Conservation (phyloP, 2,113 vertebrate genomes). For the Onychostoma macrolepis region DNA sequence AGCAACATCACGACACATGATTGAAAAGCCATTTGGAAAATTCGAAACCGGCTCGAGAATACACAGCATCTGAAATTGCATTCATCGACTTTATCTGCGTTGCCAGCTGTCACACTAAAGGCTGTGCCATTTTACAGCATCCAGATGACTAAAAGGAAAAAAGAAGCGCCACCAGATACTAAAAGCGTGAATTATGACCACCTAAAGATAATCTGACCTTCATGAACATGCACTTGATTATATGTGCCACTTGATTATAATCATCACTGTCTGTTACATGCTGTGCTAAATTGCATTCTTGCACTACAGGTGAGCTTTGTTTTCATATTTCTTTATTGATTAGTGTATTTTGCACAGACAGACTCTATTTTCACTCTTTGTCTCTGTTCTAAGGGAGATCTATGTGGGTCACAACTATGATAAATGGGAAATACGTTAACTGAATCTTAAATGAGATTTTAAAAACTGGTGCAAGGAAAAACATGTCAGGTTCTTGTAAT, state of each 20-base stretch:
- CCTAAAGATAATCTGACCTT: slow-evolving; percentile 32
- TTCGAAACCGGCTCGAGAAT: background rate
- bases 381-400: background rate
- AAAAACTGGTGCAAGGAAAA: background rate
- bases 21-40: slow-evolving; percentile 22
- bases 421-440: background rate
- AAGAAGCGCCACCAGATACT: background rate
- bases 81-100: slow-evolving; percentile 35
- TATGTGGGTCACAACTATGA: background rate
- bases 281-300: slow-evolving; percentile 14
- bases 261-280: slow-evolving; percentile 11
- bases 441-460: slow-evolving; percentile 14
- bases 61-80: slow-evolving; percentile 4
- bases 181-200: slow-evolving; percentile 31
- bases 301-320: background rate
- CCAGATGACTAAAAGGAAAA: slow-evolving; percentile 6
- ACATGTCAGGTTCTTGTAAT: background rate
- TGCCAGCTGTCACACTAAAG: slow-evolving; percentile 29
- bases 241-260: background rate
- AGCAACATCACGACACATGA: background rate
- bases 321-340: slow-evolving; percentile 6
- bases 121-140: slow-evolving; percentile 31
- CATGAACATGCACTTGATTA: slow-evolving; percentile 11
- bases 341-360: background rate
- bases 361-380: background rate